A percentile compares a stretch with the other conserved stretches of the same genome.
These are phyloP conservation scores for Pogonognathellus flavescens DNA, from an alignment of 1,140 invertebrate species.

Conservation along the genomic window DNA sequence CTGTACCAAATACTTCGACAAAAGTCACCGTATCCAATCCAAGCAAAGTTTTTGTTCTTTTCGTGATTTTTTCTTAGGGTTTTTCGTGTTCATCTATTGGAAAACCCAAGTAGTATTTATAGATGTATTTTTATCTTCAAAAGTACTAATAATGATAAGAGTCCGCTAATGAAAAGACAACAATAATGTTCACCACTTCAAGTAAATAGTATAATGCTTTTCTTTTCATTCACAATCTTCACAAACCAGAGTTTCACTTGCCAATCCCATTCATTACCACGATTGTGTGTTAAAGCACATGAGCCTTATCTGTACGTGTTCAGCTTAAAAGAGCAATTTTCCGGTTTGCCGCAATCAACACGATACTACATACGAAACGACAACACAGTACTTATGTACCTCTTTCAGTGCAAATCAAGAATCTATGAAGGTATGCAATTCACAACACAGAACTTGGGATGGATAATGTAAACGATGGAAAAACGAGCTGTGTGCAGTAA, in stretches of 20 bases:
- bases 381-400: background rate
- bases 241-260: constrained; percentile 7
- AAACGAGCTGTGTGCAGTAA: background rate
- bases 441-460: background rate
- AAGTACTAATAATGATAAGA: constrained; percentile 10
- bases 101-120: too few relatives aligned
- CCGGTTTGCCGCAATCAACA: constrained; percentile 39
- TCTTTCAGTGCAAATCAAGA: constrained; percentile 6
- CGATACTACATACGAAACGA: background rate
- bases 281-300: constrained; percentile 3
- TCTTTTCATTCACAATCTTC: constrained; percentile 21
- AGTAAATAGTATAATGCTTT: constrained; percentile 9
- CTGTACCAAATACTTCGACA: background rate
- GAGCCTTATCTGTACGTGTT: constrained; percentile 20
- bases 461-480: background rate
- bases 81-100: too few relatives aligned
- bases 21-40: constrained; percentile 20
- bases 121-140: too few relatives aligned
- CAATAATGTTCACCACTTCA: constrained; percentile 13
- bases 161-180: constrained; percentile 32
- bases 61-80: background rate
- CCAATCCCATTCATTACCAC: constrained; percentile 23
- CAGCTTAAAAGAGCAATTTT: constrained; percentile 28
- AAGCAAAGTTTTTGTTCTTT: background rate
- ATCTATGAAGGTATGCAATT: background rate